Conservation (phyloP, 2,113 vertebrate genomes). For the Rana temporaria region DNA sequence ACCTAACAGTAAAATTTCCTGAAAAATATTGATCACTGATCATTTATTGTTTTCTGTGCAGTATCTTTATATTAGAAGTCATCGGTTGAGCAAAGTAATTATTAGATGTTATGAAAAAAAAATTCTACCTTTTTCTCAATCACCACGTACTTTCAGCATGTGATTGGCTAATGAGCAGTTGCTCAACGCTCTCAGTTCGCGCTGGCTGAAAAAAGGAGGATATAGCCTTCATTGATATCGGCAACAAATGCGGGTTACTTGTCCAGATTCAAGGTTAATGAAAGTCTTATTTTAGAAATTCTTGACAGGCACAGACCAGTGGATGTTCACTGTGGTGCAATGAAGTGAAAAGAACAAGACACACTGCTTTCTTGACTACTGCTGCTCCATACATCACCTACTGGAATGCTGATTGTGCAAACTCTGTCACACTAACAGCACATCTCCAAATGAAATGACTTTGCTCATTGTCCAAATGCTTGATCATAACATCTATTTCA, state of each 20-base stretch:
- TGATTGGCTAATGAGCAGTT: constrained; percentile 6
- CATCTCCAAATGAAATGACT: constrained; percentile 58
- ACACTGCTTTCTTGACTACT: neutral
- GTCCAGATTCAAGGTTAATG: constrained; percentile 59
- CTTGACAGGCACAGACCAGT: constrained; percentile 29
- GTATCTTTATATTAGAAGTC: too few species aligned
- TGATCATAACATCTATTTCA: constrained; percentile 9
- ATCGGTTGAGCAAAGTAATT: too few species aligned
- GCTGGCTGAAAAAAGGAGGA: neutral
- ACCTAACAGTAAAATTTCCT: too few species aligned
- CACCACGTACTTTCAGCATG: neutral
- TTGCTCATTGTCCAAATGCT: constrained; percentile 56
- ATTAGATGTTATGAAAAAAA: neutral
- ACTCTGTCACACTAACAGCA: constrained; percentile 53
- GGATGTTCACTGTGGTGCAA: constrained; percentile 56
- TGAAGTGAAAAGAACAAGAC: constrained; percentile 54
- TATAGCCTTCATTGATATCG: neutral
- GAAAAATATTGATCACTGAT: too few species aligned
- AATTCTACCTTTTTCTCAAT: neutral
- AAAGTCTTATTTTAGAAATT: constrained; percentile 56
- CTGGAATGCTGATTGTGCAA: constrained; percentile 39
- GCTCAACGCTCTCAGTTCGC: neutral
- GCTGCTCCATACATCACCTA: constrained; percentile 49
- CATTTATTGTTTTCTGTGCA: too few species aligned
- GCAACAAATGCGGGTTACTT: neutral